Evolutionary conservation across 2,797 vertebrate species (phyloP).

Genomic region (Pelochelys cantorii): DNA sequence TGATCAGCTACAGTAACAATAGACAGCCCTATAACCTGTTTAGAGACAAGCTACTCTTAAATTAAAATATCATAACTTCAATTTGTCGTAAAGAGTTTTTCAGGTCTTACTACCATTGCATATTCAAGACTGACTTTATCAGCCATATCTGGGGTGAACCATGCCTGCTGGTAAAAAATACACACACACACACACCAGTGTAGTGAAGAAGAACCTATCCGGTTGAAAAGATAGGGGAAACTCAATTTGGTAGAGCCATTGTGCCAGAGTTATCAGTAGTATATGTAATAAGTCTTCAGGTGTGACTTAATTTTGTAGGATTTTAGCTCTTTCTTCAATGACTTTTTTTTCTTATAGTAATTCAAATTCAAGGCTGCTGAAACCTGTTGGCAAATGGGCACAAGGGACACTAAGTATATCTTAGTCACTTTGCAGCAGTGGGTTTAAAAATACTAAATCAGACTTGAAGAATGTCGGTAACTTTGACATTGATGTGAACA

Average conservation of each 20-base stretch:
- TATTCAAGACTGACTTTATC: not conserved
- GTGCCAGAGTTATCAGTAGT: not conserved
- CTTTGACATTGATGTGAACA: accelerated
- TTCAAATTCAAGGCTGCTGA: not conserved
- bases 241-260: too few species aligned
- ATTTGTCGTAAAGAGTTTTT: not conserved
- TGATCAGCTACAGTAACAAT: not conserved
- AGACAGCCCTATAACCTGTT: not conserved
- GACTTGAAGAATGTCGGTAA: not conserved
- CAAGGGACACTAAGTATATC: not conserved
- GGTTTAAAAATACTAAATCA: not conserved
- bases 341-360: not conserved
- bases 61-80: not conserved
- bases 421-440: not conserved
- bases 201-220: not conserved
- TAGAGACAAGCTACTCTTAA: not conserved
- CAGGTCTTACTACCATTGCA: not conserved
- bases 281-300: not conserved
- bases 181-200: too few species aligned
- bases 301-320: too few species aligned
- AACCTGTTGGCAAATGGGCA: not conserved
- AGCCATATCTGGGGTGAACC: not conserved
- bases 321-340: not conserved
- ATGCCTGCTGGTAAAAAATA: not conserved
- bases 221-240: not conserved